Percentiles rank a stretch among this genome's conserved stretches.
phyloP scores from a whole-genome alignment of 2,888 invertebrate species.

The Stenodera caucasica region DNA sequence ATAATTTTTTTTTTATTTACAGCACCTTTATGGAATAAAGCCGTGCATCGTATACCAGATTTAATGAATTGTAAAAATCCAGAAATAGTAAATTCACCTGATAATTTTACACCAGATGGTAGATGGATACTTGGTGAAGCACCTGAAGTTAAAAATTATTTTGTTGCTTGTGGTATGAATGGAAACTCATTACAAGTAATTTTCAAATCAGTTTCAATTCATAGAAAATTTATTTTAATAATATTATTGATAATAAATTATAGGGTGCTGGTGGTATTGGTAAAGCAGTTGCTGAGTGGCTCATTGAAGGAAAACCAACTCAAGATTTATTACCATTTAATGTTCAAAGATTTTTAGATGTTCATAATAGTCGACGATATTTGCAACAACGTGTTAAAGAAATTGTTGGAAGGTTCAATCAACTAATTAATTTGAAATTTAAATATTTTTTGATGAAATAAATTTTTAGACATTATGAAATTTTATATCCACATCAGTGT shows the following conservation, averaged over 20 bases:
- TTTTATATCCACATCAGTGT: too few relatives aligned
- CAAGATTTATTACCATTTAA: too few relatives aligned
- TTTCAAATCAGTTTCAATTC: too few relatives aligned
- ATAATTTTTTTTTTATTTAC: too few relatives aligned
- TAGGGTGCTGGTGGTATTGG: constrained; percentile 96
- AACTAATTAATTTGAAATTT: constrained; percentile 80
- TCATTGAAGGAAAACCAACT: constrained; percentile 84
- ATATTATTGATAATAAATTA: too few relatives aligned
- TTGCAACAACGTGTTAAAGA: constrained; percentile 88
- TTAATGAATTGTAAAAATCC: constrained; percentile 90
- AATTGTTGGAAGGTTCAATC: constrained; percentile 87
- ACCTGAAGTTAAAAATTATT: constrained; percentile 89
- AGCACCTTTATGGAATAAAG: too few relatives aligned
- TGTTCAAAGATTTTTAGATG: constrained; percentile 85
- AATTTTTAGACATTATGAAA: too few relatives aligned
- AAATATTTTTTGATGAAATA: too few relatives aligned
- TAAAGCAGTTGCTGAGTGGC: constrained; percentile 83
- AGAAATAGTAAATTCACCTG: too few relatives aligned
- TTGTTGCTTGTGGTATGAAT: constrained; percentile 95
- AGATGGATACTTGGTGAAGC: constrained; percentile 94
- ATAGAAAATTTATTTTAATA: too few relatives aligned
- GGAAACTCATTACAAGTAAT: too few relatives aligned
- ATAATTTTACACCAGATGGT: constrained; percentile 96
- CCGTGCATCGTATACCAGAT: too few relatives aligned
- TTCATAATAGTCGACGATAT: constrained; percentile 95